Conservation (phyloP, 2,113 vertebrate genomes). For the Pituophis catenifer region DNA sequence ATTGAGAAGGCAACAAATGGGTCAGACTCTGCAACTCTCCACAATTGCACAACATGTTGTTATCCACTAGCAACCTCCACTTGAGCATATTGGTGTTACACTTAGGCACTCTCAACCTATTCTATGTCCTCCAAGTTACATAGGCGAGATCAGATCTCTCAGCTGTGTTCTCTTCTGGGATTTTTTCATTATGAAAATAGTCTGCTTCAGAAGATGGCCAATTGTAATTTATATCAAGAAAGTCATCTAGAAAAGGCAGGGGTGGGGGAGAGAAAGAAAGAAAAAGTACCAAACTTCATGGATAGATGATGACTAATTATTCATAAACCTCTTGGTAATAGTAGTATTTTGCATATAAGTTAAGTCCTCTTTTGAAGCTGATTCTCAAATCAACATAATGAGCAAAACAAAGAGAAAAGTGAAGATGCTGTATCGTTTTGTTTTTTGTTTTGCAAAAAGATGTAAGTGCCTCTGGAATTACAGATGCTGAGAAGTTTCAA, state of each 20-base stretch:
- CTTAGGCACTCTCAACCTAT: no score
- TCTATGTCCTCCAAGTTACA: no score
- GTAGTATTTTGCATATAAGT: not conserved
- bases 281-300: not conserved
- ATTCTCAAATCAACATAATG: not conserved
- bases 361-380: not conserved
- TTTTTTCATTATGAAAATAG: not conserved
- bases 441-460: not conserved
- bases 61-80: no score
- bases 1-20: no score
- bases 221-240: not conserved
- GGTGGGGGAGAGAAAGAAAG: not conserved
- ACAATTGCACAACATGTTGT: no score
- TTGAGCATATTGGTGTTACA: no score
- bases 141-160: no score
- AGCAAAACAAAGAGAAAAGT: not conserved
- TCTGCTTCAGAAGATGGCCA: not conserved
- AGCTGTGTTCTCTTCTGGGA: no score
- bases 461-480: not conserved
- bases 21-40: no score
- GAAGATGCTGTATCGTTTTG: not conserved
- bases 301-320: not conserved
- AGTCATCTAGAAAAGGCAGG: not conserved
- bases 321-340: not conserved
- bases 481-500: not conserved